Evolutionary conservation across 2,797 vertebrate genomes (phyloP), one percentile per base, ranked within the genome.

Genomic region (Pseudochirops cupreus): DNA sequence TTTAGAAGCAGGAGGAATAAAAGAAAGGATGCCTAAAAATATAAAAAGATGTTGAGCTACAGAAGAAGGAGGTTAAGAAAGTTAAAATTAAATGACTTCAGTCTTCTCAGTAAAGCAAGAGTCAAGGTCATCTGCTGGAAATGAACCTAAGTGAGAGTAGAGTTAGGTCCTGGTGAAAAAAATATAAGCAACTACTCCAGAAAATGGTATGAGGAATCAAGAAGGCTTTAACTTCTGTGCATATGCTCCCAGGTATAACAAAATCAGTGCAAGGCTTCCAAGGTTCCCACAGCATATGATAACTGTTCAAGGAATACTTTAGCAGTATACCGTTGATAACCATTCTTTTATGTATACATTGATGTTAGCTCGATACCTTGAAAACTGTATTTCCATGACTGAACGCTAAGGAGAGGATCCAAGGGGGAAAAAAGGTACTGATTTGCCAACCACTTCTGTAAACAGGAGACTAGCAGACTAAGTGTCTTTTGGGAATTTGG

Each of bases 61-160:
- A 96, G 31, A 82, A 56, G 26, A 92, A 28, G 21, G 74, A 92
- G 94, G 18, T 55, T 94, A 82, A 82, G n/a, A 46, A 26, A 46
- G 21, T 21, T 82, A 2, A 1, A 82, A 74, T 4, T 74, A 74
- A 74, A 74, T 74, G 16, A 11, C 14, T n/a, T 82, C 31, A 82
- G 0, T 82, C 3, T 46, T 46, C 39, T 82, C 24, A 67, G 58
- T 62, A 62, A 82, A 82, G 9, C 74, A 46, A 82, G 39, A 82
- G 39, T 46, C 74, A 46, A 82, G 39, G 24, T 26, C 18, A 46
- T 82, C 74, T 46, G 18, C n/a, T 50, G 3, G 10, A 87, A 87
- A 18, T 87, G 39, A 87, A 26, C 21, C 7, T 87, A 87, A 87
- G 24, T 87, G 62, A 74, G 33, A 74, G 14, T 50, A 87, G 39